Percentiles rank a stretch among this genome's conserved stretches.
Conservation (phyloP, 30 jellyfish, hydroid and myxozoan genomes). For the Rhopilema esculentum region DNA sequence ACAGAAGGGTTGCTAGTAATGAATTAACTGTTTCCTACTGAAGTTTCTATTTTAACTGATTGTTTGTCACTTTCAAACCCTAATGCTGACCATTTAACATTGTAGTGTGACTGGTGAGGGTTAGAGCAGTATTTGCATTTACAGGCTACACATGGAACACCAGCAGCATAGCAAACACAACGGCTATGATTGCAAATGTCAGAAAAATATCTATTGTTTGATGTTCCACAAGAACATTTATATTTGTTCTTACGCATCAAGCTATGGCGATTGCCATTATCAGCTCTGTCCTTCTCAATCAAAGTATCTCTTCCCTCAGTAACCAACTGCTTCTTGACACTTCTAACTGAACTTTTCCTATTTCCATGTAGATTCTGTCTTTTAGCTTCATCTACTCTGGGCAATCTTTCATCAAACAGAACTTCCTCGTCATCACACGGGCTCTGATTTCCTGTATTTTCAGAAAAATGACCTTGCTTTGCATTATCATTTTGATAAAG, state of each 20-base stretch:
- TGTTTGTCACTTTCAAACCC: slow-evolving; percentile 5
- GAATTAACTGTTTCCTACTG: not conserved
- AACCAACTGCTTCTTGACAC: not conserved
- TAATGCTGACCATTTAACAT: slow-evolving; percentile 38
- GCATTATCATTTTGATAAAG: not conserved
- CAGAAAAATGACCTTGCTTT: not conserved
- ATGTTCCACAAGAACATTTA: slow-evolving; percentile 78
- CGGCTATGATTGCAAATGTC: slow-evolving; percentile 83
- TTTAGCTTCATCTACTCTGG: not conserved
- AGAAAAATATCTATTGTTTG: slow-evolving; percentile 60
- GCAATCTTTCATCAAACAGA: not conserved
- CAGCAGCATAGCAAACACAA: slow-evolving; percentile 84
- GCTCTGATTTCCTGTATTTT: not conserved
- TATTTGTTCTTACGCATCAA: slow-evolving; percentile 61
- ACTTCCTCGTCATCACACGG: not conserved
- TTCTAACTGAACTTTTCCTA: not conserved
- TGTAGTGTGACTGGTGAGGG: slow-evolving; percentile 58
- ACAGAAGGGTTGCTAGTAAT: not conserved
- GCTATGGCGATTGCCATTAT: slow-evolving; percentile 13
- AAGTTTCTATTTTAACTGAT: slow-evolving; percentile 6
- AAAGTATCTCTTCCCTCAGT: not conserved
- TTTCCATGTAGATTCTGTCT: not conserved
- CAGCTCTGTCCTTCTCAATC: not conserved
- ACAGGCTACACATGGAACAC: slow-evolving; percentile 86
- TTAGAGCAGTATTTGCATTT: slow-evolving; percentile 86